phyloP scores from a whole-genome alignment of 92 coral and sea anemone genomes.

The Actinernus sp. region DNA sequence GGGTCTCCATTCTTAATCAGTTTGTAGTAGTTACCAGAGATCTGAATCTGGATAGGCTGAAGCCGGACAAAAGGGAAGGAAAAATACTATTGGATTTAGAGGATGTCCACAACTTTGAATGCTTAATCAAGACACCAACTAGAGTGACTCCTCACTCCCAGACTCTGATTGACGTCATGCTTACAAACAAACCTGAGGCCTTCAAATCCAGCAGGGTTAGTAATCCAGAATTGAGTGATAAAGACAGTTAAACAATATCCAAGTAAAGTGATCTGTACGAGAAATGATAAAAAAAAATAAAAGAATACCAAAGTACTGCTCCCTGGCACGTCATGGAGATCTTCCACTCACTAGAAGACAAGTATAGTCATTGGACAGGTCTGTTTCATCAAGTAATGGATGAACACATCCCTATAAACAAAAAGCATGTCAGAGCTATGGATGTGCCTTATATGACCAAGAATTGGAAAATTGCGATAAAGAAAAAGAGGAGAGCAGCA shows the following conservation, averaged over 20 bases:
- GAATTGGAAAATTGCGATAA: constrained; percentile 32
- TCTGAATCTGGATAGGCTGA: constrained; percentile 26
- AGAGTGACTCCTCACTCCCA: constrained; percentile 16
- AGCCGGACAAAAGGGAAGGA: constrained; percentile 22
- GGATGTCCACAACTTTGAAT: constrained; percentile 35
- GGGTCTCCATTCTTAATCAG: constrained; percentile 22
- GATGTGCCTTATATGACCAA: constrained; percentile 18
- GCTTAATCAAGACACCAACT: constrained; percentile 44
- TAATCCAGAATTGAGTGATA: too few species aligned
- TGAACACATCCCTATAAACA: constrained; percentile 3
- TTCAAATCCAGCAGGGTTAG: too few species aligned
- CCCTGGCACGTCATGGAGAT: constrained; percentile 9
- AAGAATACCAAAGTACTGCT: constrained; percentile 8
- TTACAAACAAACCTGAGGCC: constrained; percentile 25
- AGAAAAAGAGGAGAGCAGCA: constrained; percentile 61
- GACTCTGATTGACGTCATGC: constrained; percentile 26
- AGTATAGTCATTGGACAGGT: constrained; percentile 1
- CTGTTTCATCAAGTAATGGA: background rate
- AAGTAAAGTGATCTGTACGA: constrained; percentile 3
- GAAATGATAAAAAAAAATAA: constrained; percentile 3
- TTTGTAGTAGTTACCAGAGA: constrained; percentile 18
- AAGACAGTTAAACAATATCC: constrained; percentile 9
- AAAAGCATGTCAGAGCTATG: background rate
- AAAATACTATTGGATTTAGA: constrained; percentile 45
- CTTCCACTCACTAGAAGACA: constrained; percentile 7